These are phyloP conservation scores for Cataglyphis albicans DNA, from an alignment of 2,888 invertebrate genomes.

Conservation along the genomic window DNA sequence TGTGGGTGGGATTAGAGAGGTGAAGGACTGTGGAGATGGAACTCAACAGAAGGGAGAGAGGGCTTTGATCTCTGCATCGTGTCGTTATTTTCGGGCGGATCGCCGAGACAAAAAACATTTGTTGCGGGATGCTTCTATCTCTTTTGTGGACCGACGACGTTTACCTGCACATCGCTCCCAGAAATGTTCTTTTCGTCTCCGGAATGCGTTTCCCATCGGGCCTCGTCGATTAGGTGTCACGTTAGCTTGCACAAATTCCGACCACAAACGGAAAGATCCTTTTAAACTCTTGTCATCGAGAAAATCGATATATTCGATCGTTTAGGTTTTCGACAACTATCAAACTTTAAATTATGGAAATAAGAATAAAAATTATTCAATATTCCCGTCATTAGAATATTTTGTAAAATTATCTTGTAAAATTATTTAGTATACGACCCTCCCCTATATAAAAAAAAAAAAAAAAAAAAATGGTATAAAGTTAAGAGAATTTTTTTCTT, in stretches of 20 bases:
- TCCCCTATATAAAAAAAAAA: not conserved
- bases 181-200: constrained; percentile 21
- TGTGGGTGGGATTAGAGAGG: constrained; percentile 41
- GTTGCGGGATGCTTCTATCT: constrained; percentile 43
- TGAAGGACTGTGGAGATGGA: constrained; percentile 10
- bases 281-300: constrained; percentile 4
- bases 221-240: not conserved
- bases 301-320: not conserved
- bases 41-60: constrained; percentile 30
- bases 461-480: not conserved
- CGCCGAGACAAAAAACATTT: constrained; percentile 64
- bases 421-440: not conserved
- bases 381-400: not conserved
- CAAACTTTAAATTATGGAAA: not conserved
- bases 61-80: constrained; percentile 63
- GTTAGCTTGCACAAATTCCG: too few species aligned
- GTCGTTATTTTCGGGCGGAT: constrained; percentile 66
- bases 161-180: constrained; percentile 26
- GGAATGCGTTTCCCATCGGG: not conserved
- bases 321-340: not conserved
- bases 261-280: not conserved
- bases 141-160: constrained; percentile 39
- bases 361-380: not conserved
- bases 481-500: not conserved
- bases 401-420: not conserved